Conservation (phyloP, 2,888 invertebrate species). For the Xanthostigma xanthostigma region DNA sequence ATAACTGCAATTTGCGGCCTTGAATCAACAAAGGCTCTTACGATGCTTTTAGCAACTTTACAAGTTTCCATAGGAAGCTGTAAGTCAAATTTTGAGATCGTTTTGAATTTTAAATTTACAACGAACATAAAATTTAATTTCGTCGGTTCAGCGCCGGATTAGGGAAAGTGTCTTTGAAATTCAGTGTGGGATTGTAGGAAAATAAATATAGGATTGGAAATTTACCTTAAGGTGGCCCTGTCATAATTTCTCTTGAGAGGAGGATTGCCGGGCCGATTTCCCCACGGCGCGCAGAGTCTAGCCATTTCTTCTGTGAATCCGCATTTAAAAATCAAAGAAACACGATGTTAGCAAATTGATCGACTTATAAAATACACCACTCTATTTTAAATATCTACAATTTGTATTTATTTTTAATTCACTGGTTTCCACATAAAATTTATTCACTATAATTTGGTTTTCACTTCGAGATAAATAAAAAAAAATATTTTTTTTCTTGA, state of each 20-base stretch:
- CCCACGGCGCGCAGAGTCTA: conserved; percentile 64
- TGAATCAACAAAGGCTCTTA: no score
- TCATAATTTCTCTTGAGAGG: conserved; percentile 32
- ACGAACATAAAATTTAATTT: no score
- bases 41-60: no score
- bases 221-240: conserved; percentile 26
- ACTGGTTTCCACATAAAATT: no score
- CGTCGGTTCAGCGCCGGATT: no score
- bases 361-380: background rate
- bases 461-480: background rate
- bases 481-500: background rate
- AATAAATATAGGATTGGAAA: background rate
- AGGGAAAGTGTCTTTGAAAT: no score
- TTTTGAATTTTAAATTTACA: no score
- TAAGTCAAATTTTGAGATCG: no score
- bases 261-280: conserved; percentile 17
- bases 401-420: background rate
- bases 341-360: background rate
- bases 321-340: conserved; percentile 8
- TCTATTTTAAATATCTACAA: background rate
- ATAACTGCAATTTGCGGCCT: no score
- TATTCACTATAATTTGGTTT: background rate
- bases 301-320: conserved; percentile 61
- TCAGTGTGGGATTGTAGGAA: no score
- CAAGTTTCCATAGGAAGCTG: no score